phyloP scores from a whole-genome alignment of 2,797 vertebrate species.

The Sebastes itinus region DNA sequence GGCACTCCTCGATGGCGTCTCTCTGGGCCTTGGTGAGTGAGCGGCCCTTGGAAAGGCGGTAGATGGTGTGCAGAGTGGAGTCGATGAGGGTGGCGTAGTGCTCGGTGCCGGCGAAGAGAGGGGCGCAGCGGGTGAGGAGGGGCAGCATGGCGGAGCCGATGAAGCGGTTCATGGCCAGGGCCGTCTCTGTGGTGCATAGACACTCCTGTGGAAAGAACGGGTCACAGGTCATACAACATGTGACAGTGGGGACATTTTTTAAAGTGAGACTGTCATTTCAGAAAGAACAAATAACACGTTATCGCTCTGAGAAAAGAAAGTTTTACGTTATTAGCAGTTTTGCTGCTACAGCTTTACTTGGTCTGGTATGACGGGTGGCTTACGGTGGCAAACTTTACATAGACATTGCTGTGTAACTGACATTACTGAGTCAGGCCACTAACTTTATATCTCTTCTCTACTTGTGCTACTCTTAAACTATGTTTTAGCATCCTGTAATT shows the following conservation, averaged over 20 bases:
- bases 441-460: neutral
- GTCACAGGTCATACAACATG: neutral
- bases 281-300: neutral
- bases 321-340: neutral
- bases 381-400: neutral
- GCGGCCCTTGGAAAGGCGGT: conserved; percentile 95
- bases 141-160: conserved; percentile 95
- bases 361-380: neutral
- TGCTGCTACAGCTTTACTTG: neutral
- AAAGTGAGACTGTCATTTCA: neutral
- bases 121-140: conserved; percentile 93
- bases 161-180: conserved; percentile 95
- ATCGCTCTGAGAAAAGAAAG: neutral
- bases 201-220: conserved; percentile 83
- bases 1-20: conserved; percentile 97
- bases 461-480: neutral
- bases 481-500: neutral
- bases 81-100: conserved; percentile 92
- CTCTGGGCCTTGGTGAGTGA: conserved; percentile 98
- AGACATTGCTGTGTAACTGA: neutral
- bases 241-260: neutral
- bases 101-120: conserved; percentile 94
- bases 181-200: conserved; percentile 94
- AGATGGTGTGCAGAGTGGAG: conserved; percentile 96
- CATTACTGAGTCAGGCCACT: neutral